Evolutionary conservation across 2,888 invertebrate genomes (phyloP).

Genomic region (Augiades crinisus): DNA sequence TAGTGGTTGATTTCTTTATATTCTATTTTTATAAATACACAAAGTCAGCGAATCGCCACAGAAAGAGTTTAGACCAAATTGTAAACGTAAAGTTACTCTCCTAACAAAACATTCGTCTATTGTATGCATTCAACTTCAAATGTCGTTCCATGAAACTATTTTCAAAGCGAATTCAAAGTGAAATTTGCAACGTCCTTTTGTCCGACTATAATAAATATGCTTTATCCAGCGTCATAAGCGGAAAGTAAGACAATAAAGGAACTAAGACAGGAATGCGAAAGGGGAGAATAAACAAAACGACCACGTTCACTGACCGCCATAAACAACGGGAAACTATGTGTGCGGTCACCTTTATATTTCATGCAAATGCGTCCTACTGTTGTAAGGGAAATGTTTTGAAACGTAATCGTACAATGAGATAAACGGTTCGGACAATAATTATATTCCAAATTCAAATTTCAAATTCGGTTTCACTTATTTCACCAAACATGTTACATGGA

Average conservation of each 20-base stretch:
- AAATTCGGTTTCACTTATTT: slow-evolving; percentile 12
- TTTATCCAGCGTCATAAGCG: slow-evolving; percentile 65
- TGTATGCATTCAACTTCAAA: slow-evolving; percentile 16
- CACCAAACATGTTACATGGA: slow-evolving; percentile 3
- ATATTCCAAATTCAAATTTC: slow-evolving; percentile 13
- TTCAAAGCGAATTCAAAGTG: slow-evolving; percentile 29
- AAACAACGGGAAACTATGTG: slow-evolving; percentile 75
- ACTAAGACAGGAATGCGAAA: slow-evolving; percentile 72
- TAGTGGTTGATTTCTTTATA: too few species aligned
- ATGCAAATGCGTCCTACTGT: slow-evolving; percentile 65
- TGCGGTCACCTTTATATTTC: slow-evolving; percentile 79
- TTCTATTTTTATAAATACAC: too few species aligned
- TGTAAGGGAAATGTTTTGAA: slow-evolving; percentile 35
- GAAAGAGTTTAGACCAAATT: too few species aligned
- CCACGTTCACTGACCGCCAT: slow-evolving; percentile 68
- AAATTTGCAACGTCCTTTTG: slow-evolving; percentile 42
- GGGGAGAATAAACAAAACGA: slow-evolving; percentile 58
- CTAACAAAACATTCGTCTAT: slow-evolving; percentile 1
- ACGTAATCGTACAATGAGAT: slow-evolving; percentile 12
- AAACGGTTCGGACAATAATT: slow-evolving; percentile 3
- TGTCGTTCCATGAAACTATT: slow-evolving; percentile 25
- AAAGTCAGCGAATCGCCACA: too few species aligned
- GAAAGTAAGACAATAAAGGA: slow-evolving; percentile 78
- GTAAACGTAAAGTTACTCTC: too few species aligned
- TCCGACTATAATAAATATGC: slow-evolving; percentile 60